Evolutionary conservation across 2,113 vertebrate species (phyloP).

Genomic region (Gracilinanus agilis): DNA sequence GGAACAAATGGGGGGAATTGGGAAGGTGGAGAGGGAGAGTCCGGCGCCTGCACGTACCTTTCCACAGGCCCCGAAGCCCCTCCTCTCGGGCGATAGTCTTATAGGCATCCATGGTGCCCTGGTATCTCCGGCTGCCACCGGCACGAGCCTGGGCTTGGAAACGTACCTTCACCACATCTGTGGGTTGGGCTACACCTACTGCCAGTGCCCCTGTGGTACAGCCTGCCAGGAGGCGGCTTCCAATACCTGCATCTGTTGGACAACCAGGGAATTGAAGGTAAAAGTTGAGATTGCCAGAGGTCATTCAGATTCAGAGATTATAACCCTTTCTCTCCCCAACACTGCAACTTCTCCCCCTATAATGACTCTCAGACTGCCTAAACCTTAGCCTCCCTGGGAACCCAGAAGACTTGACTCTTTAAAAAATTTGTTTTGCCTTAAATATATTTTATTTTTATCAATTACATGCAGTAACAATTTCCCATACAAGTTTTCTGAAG

Average conservation of each 20-base stretch:
- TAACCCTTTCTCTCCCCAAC: background rate
- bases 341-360: background rate
- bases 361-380: background rate
- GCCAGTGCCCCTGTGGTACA: constrained; percentile 93
- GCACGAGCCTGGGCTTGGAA: constrained; percentile 90
- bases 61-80: constrained; percentile 92
- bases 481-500: no score
- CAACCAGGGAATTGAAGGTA: background rate
- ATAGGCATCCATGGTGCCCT: constrained; percentile 91
- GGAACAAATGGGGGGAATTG: background rate
- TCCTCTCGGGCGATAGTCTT: constrained; percentile 92
- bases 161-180: constrained; percentile 94
- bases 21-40: background rate
- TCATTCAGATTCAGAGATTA: background rate
- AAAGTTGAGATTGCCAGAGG: background rate
- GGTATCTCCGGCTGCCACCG: constrained; percentile 87
- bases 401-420: background rate
- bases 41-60: constrained; percentile 81
- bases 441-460: no score
- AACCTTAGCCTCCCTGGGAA: background rate
- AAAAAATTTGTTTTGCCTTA: no score
- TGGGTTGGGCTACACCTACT: constrained; percentile 92
- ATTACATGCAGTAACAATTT: no score
- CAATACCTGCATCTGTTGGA: constrained; percentile 87
- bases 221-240: constrained; percentile 89